A percentile compares a stretch with the other conserved stretches of the same genome.
These are phyloP conservation scores for Argopecten irradians DNA, from an alignment of 1,140 invertebrate species.

Conservation along the genomic window DNA sequence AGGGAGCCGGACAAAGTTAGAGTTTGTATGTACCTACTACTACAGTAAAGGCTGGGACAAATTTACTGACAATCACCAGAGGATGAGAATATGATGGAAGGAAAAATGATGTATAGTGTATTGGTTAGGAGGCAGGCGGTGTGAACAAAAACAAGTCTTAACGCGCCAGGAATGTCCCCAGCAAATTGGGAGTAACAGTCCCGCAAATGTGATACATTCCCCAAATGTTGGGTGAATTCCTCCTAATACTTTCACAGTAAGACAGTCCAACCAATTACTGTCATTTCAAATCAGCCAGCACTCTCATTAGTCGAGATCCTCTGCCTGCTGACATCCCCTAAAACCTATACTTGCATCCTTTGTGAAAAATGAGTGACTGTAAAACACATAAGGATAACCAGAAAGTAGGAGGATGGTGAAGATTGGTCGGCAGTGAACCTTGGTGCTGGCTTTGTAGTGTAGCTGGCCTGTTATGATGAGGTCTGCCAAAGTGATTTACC, in stretches of 20 bases:
- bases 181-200: conserved; percentile 45
- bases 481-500: conserved; percentile 14
- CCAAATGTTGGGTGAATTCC: conserved; percentile 35
- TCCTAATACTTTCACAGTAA: conserved; percentile 38
- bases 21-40: not conserved
- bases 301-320: conserved; percentile 8
- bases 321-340: not conserved
- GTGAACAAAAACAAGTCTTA: conserved; percentile 41
- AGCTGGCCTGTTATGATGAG: not conserved
- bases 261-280: conserved; percentile 41
- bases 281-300: conserved; percentile 41
- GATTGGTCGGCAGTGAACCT: not conserved
- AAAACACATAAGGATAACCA: not conserved
- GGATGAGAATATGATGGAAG: conserved; percentile 12
- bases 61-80: conserved; percentile 9
- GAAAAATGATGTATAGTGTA: conserved; percentile 23
- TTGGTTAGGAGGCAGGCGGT: conserved; percentile 7
- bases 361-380: conserved; percentile 17
- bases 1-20: not conserved
- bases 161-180: conserved; percentile 40
- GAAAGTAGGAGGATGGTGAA: not conserved
- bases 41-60: not conserved
- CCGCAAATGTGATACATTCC: conserved; percentile 41
- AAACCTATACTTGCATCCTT: not conserved
- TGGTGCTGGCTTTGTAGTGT: not conserved